Conservation (phyloP, 2,113 vertebrate species). For the Urocitellus parryii region DNA sequence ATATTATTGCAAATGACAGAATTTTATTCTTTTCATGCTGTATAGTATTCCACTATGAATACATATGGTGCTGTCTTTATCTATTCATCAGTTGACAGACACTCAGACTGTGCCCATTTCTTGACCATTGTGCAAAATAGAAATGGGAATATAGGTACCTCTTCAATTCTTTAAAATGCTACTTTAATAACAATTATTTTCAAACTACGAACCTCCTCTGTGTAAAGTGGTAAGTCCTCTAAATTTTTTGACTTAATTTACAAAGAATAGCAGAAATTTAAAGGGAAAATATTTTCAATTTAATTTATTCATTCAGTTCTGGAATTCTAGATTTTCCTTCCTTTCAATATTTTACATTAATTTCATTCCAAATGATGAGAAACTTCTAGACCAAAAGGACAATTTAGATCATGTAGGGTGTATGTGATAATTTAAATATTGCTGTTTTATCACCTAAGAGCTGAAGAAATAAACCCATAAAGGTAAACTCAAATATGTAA, state of each 20-base stretch:
- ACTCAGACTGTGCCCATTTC: not conserved
- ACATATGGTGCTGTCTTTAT: not conserved
- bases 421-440: slow-evolving; percentile 14
- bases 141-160: not conserved
- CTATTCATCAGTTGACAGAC: not conserved
- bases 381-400: not conserved
- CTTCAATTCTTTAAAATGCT: not conserved
- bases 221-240: not conserved
- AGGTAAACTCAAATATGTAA: not conserved
- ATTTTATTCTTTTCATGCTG: not conserved
- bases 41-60: not conserved
- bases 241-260: slow-evolving; percentile 44
- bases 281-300: not conserved
- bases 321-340: not conserved
- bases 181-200: not conserved
- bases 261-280: not conserved
- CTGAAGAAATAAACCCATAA: not conserved
- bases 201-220: not conserved
- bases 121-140: not conserved
- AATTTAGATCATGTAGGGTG: not conserved
- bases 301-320: slow-evolving; percentile 4
- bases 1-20: not conserved
- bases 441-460: not conserved
- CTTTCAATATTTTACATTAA: not conserved
- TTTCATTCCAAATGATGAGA: slow-evolving; percentile 3